A percentile compares a stretch with the other conserved stretches of the same genome.
Conservation (phyloP, 2,888 invertebrate species). For the Epinotia bilunana region DNA sequence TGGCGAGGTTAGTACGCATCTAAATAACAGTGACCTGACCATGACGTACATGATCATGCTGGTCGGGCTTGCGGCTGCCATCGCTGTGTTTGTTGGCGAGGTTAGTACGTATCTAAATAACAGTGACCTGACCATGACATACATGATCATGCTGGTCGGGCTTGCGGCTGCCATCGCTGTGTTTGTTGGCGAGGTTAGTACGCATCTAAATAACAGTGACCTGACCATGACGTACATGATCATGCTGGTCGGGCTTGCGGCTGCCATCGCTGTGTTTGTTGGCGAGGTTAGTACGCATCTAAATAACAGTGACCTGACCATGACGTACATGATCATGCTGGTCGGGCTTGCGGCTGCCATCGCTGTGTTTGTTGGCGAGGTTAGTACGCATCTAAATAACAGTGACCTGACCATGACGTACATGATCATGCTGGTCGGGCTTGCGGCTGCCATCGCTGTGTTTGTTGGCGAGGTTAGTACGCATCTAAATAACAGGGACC, state of each 20-base stretch:
- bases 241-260: constrained; percentile 87
- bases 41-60: constrained; percentile 92
- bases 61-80: constrained; percentile 87
- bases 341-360: constrained; percentile 87
- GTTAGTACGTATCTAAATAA: constrained; percentile 76
- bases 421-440: constrained; percentile 88
- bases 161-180: constrained; percentile 86
- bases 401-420: constrained; percentile 92
- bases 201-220: constrained; percentile 86
- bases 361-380: constrained; percentile 87
- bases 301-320: constrained; percentile 89
- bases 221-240: constrained; percentile 92
- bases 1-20: constrained; percentile 80
- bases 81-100: constrained; percentile 87
- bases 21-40: constrained; percentile 89
- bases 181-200: constrained; percentile 86
- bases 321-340: constrained; percentile 91
- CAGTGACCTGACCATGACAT: constrained; percentile 91
- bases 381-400: constrained; percentile 75
- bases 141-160: constrained; percentile 89
- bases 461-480: constrained; percentile 86
- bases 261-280: constrained; percentile 86
- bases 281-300: constrained; percentile 80
- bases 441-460: constrained; percentile 85
- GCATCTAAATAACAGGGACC: constrained; percentile 86